These are phyloP conservation scores for Leptinotarsa lineolata DNA, from an alignment of 1,140 invertebrate species.

Conservation along the genomic window DNA sequence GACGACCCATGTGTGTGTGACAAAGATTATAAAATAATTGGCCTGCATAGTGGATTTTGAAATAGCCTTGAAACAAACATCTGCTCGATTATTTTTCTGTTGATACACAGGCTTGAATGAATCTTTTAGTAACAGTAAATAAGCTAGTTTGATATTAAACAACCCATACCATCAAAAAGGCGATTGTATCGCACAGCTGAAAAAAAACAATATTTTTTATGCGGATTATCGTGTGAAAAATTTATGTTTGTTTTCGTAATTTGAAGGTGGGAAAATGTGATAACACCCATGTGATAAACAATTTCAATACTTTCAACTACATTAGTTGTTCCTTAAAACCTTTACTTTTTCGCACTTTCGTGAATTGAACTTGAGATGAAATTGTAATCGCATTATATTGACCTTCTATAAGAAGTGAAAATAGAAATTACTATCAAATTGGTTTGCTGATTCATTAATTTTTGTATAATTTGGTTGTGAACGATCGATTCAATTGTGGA, in stretches of 20 bases:
- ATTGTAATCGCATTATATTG: no score
- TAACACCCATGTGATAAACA: no score
- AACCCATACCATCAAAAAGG: background rate
- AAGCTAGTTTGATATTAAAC: background rate
- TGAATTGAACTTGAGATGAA: no score
- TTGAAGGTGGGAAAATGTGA: background rate
- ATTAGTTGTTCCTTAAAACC: no score
- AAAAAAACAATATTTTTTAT: background rate
- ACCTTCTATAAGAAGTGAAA: no score
- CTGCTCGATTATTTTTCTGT: background rate
- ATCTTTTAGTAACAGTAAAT: conserved; percentile 1
- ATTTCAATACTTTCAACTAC: no score
- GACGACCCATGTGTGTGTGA: background rate
- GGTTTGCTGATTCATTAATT: no score
- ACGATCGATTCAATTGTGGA: no score
- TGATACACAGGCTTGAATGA: background rate
- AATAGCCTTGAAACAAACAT: background rate
- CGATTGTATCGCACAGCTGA: background rate
- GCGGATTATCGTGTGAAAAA: conserved; percentile 4
- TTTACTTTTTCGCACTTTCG: no score
- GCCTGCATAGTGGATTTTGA: background rate
- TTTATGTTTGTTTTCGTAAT: background rate
- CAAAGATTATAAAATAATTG: background rate
- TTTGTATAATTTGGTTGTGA: no score
- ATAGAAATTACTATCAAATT: no score